Base-by-base conservation (phyloP, 2,797 vertebrate species). In the Phalloptychus januarius region DNA sequence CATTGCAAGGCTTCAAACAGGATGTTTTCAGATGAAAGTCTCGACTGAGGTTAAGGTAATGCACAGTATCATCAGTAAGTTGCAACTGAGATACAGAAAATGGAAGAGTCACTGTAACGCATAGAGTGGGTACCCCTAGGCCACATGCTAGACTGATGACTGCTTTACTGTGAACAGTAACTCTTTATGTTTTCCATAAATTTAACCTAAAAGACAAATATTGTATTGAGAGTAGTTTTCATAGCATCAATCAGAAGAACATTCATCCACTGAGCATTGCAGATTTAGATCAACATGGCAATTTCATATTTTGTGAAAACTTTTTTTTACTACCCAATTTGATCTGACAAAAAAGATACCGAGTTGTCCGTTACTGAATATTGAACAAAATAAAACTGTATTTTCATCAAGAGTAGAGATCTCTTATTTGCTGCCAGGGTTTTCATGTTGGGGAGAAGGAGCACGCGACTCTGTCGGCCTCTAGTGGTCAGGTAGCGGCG, bases 401-500 rank as follows among this genome's bases (percentile, higher is more conserved):
- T 61, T 61, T 16, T 16, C 56, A 61, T 15, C 15, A 16, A 33
- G 56, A 61, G 15, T 16, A 61, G 56, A 28, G 56, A 31, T 52
- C 20, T 54, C 4, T 58, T 58, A 58, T 31, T 31, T 52, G 50
- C 25, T 25, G 50, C 28, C 54, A 54, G 23, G 23, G 52, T 54
- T 54, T 54, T 54, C 10, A 54, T 54, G 52, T 54, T 54, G 25
- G 52, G 52, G 25, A n/a, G 52, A n/a, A 61, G 13, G 15, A 61
- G 56, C n/a, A 2, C 56, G 13, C 33, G 5, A 38, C 38, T 71
- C 70, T 28, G 31, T 74, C 75, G 85, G 77, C 85, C 1, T 78
- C 65, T 8, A 23, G 82, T 42, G 91, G 86, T 3, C 69, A 65
- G 3, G 10, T 0, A 0, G 1, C 0, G 58, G 75, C 65, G 23